Evolutionary conservation across 2,113 vertebrate species (phyloP).

Genomic region (Lichenostomus cassidix): DNA sequence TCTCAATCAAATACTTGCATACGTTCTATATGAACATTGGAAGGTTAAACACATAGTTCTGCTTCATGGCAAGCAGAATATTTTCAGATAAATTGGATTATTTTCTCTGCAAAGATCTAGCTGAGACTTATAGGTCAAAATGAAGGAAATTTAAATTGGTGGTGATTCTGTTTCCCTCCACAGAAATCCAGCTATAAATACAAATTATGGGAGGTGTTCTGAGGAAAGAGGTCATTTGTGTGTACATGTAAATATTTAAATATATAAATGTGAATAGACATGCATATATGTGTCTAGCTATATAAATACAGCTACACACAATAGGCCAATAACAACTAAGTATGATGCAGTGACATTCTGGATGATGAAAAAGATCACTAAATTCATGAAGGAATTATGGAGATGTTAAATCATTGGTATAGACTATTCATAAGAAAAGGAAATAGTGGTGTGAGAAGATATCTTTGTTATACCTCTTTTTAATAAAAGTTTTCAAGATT

Average conservation of each 20-base stretch:
- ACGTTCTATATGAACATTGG: background rate
- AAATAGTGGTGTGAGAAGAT: background rate
- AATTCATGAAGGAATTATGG: background rate
- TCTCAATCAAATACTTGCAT: background rate
- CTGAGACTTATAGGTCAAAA: background rate
- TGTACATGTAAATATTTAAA: background rate
- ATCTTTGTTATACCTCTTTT: background rate
- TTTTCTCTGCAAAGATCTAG: background rate
- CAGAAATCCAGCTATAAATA: background rate
- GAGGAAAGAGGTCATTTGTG: background rate
- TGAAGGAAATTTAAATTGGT: background rate
- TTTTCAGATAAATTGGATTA: background rate
- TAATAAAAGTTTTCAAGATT: background rate
- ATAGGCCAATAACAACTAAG: background rate
- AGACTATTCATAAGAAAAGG: background rate
- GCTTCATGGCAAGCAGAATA: background rate
- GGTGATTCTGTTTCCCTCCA: background rate
- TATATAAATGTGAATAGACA: background rate
- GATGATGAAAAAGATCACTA: background rate
- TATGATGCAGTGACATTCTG: background rate
- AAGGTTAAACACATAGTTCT: background rate
- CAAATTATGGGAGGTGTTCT: background rate
- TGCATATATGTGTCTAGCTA: background rate
- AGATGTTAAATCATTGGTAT: background rate
- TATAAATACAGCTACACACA: background rate